These are phyloP conservation scores for Neodiprion fabricii DNA, from an alignment of 1,140 invertebrate genomes.

Conservation along the genomic window DNA sequence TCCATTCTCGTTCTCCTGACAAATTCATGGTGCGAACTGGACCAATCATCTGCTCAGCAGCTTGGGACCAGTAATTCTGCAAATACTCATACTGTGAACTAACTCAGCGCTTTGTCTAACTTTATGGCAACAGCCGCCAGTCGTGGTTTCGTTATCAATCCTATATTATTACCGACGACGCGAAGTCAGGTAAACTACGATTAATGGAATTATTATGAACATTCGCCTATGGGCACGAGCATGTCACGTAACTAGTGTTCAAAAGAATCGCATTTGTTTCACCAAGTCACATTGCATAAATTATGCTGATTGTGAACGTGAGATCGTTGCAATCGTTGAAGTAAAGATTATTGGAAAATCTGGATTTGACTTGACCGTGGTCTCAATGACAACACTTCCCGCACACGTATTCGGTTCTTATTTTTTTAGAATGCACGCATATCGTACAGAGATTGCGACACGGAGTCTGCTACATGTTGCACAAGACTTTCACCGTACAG, in stretches of 20 bases:
- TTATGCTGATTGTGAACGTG: no score
- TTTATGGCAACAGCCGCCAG: not conserved
- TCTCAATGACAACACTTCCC: no score
- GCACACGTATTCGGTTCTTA: no score
- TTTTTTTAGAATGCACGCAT: not conserved
- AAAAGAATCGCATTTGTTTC: no score
- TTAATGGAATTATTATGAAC: not conserved
- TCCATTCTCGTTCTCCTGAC: not conserved
- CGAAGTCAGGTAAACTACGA: not conserved
- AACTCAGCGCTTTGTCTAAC: not conserved
- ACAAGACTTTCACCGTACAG: constrained; percentile 4
- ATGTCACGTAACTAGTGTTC: no score
- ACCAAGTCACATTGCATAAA: no score
- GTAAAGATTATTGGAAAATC: no score
- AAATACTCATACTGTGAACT: not conserved
- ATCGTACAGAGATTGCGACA: not conserved
- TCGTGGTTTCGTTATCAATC: not conserved
- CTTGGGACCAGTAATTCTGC: not conserved
- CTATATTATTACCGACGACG: not conserved
- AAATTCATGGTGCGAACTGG: not conserved
- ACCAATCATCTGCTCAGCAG: not conserved
- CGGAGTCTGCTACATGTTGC: not conserved
- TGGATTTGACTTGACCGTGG: no score
- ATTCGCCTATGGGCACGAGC: no score
- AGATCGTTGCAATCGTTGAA: no score